Evolutionary conservation across 2,888 invertebrate species (phyloP).

Genomic region (Nemurella pictetii): DNA sequence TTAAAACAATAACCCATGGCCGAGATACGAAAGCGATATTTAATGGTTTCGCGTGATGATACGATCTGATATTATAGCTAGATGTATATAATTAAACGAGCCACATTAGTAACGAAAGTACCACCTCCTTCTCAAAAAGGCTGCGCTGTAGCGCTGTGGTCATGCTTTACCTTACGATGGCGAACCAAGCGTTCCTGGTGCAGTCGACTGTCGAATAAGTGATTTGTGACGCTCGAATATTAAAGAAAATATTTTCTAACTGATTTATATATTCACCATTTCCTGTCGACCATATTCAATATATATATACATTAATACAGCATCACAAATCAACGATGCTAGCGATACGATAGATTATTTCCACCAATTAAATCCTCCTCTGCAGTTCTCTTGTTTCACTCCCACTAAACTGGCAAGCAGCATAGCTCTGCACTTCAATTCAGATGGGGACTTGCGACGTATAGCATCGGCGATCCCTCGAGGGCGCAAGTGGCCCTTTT

Average conservation of each 20-base stretch:
- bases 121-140: constrained; percentile 19
- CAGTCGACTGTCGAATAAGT: constrained; percentile 1
- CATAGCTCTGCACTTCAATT: neutral
- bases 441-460: neutral
- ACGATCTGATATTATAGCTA: constrained; percentile 20
- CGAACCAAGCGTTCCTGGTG: neutral
- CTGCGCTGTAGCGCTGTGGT: neutral
- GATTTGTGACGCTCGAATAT: neutral
- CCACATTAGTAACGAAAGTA: constrained; percentile 25
- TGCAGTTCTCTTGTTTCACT: neutral
- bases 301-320: constrained; percentile 5
- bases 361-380: constrained; percentile 25
- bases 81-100: constrained; percentile 18
- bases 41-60: constrained; percentile 7
- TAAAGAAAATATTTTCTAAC: constrained; percentile 18
- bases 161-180: neutral
- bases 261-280: constrained; percentile 26
- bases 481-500: too few relatives aligned
- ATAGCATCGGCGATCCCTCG: too few relatives aligned
- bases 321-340: constrained; percentile 21
- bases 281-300: constrained; percentile 16
- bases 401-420: neutral
- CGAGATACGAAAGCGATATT: constrained; percentile 20
- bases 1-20: constrained; percentile 30
- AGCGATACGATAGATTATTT: constrained; percentile 6